Evolutionary conservation across 2,888 invertebrate species (phyloP).

Genomic region (Thereva unica): DNA sequence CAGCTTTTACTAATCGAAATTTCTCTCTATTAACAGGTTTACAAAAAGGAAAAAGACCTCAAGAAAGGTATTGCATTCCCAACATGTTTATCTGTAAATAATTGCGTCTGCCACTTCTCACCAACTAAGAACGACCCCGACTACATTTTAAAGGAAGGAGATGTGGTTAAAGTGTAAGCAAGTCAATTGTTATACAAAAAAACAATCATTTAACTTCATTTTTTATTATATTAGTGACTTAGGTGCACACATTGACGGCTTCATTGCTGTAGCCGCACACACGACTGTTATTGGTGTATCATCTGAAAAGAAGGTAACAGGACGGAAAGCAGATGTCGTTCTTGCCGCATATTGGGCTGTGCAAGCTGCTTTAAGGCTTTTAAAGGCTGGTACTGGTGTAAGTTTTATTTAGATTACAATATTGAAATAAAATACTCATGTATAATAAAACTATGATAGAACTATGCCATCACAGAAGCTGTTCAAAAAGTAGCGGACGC

Average conservation of each 20-base stretch:
- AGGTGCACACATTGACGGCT: conserved; percentile 98
- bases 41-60: conserved; percentile 97
- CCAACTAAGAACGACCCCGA: conserved; percentile 93
- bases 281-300: conserved; percentile 86
- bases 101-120: conserved; percentile 98
- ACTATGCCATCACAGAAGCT: conserved; percentile 86
- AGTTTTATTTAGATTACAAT: conserved; percentile 43
- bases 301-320: conserved; percentile 74
- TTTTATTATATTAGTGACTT: conserved; percentile 76
- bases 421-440: neutral
- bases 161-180: conserved; percentile 96
- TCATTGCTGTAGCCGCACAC: conserved; percentile 97
- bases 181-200: neutral
- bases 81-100: conserved; percentile 97
- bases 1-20: neutral
- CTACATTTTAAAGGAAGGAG: conserved; percentile 82
- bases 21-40: conserved; percentile 58
- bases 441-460: conserved; percentile 61
- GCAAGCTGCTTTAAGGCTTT: conserved; percentile 90
- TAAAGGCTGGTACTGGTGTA: conserved; percentile 90
- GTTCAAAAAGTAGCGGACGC: conserved; percentile 92
- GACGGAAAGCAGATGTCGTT: conserved; percentile 91
- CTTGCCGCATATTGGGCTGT: conserved; percentile 94
- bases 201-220: neutral
- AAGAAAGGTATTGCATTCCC: conserved; percentile 99